Evolutionary conservation across 2,797 vertebrate species (phyloP), one percentile per base, ranked within the genome.

Genomic region (Echeneis naucrates): DNA sequence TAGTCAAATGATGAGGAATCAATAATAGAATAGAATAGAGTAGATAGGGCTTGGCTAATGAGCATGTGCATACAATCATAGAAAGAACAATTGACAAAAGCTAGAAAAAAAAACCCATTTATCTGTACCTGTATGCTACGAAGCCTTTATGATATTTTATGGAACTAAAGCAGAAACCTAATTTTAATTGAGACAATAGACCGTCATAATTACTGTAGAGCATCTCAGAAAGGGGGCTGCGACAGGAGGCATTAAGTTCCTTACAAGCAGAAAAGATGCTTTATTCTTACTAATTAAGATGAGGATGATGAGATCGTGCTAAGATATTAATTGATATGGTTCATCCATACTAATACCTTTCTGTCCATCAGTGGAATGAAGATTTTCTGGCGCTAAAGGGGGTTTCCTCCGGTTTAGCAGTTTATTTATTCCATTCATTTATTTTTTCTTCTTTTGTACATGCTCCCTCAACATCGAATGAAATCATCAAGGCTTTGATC

Each of bases 171-270:
- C 23, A 52, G 23, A 81, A 55, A 11, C 9, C 5, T 1, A 45
- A 3, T 66, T 83, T 69, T 73, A 69, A 78, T 71, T 76, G 59
- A 75, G 57, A 79, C 53, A 72, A 77, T 23, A 70, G 12, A 75
- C 58, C 51, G 55, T 71, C 24, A 51, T 77, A 72, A 77, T 85
- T 50, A 79, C 61, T 76, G 53, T 53, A 38, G 21, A 57, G 24
- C 79, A 77, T 76, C 55, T 53, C 45, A 73, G 51, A 51, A 56
- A 62, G 44, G 35, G 35, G 16, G 26, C 21, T 63, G 23, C 19
- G 52, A 33, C 16, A 72, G 40, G 50, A 71, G 33, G 37, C 44
- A 38, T 2, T 0, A 19, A 58, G 52, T 67, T 58, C 70, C 37
- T 75, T 68, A 82, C 61, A 26, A 60, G 56, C 13, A 51, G 30